Conservation (phyloP, 2,888 invertebrate genomes). For the Vandiemenella viatica region DNA sequence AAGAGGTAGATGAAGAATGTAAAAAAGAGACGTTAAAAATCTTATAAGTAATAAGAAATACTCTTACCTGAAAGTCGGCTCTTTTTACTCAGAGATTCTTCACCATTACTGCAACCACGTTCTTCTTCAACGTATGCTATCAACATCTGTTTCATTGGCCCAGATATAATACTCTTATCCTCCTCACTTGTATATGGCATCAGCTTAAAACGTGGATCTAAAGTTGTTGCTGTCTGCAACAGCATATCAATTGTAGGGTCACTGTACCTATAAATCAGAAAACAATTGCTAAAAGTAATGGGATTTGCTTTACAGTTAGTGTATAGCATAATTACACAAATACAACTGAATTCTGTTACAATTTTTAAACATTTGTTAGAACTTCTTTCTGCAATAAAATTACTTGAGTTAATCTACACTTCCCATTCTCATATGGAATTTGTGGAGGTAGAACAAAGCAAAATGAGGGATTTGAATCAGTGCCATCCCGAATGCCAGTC, state of each 20-base stretch:
- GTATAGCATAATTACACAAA: not conserved
- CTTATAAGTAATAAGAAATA: not conserved
- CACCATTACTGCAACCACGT: constrained; percentile 17
- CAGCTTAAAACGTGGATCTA: constrained; percentile 33
- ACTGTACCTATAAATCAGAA: constrained; percentile 23
- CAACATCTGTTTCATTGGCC: constrained; percentile 29
- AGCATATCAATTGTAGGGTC: constrained; percentile 27
- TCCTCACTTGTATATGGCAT: constrained; percentile 31
- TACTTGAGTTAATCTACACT: no score
- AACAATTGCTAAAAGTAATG: no score
- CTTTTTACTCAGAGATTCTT: constrained; percentile 25
- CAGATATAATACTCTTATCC: constrained; percentile 26
- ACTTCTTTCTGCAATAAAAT: no score
- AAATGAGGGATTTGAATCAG: no score
- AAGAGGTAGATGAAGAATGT: no score
- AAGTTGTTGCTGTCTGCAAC: constrained; percentile 31
- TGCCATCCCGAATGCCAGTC: no score
- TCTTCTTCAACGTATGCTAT: constrained; percentile 27
- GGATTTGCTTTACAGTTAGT: no score
- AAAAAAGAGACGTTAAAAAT: no score
- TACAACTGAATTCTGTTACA: no score
- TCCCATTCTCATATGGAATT: no score
- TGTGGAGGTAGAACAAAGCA: no score
- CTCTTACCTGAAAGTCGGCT: constrained; percentile 27
- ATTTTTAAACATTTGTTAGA: no score